Conservation (phyloP, 2,888 invertebrate genomes). For the Sclerodermus sp. region DNA sequence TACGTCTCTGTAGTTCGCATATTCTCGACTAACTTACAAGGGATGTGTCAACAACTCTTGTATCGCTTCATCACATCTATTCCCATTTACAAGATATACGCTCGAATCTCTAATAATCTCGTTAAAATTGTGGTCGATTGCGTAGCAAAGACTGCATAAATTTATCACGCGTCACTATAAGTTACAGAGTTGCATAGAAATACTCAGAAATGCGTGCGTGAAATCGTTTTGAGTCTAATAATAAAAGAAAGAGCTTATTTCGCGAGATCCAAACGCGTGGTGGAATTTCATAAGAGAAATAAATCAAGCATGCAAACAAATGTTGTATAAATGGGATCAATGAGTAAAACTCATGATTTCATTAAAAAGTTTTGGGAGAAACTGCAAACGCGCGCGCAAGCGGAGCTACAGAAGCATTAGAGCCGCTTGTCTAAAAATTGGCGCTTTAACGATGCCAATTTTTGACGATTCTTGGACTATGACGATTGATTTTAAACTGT, state of each 20-base stretch:
- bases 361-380: too few relatives aligned
- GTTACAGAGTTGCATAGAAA: conserved; percentile 6
- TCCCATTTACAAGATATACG: conserved; percentile 13
- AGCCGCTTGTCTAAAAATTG: conserved; percentile 16
- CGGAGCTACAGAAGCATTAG: too few relatives aligned
- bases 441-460: conserved; percentile 16
- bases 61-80: conserved; percentile 19
- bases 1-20: too few relatives aligned
- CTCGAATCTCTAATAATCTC: conserved; percentile 21
- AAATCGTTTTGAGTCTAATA: neutral
- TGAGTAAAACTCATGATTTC: too few relatives aligned
- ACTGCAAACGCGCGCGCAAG: too few relatives aligned
- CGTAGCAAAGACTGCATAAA: neutral
- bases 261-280: too few relatives aligned
- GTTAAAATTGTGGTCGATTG: conserved; percentile 9
- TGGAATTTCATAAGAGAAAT: too few relatives aligned
- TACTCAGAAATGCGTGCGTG: neutral
- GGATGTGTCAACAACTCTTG: conserved; percentile 22
- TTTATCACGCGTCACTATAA: conserved; percentile 5
- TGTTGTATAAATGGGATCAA: too few relatives aligned
- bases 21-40: too few relatives aligned
- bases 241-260: too few relatives aligned
- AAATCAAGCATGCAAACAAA: too few relatives aligned
- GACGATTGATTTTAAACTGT: conserved; percentile 15
- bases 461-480: neutral